phyloP scores from a whole-genome alignment of 2,113 vertebrate genomes.

The Antennarius striatus region DNA sequence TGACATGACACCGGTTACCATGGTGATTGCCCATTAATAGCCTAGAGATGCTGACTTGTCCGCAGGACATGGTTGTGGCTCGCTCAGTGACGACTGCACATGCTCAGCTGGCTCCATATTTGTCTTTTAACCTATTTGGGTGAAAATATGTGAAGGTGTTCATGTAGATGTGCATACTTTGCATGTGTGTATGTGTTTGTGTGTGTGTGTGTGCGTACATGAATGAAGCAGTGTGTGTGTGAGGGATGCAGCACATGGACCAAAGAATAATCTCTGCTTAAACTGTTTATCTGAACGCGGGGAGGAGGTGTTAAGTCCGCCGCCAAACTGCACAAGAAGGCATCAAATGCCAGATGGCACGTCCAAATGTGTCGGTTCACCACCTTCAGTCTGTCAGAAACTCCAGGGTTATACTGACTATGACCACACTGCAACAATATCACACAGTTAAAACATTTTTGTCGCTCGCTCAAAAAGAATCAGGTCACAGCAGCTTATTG shows the following conservation, averaged over 20 bases:
- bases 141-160: slow-evolving; percentile 27
- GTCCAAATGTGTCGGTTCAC: slow-evolving; percentile 64
- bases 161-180: slow-evolving; percentile 2
- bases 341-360: slow-evolving; percentile 70
- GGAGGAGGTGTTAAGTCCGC: slow-evolving; percentile 42
- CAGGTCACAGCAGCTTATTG: slow-evolving; percentile 23
- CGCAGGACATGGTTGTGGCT: slow-evolving; percentile 52
- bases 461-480: slow-evolving; percentile 44
- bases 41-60: slow-evolving; percentile 64
- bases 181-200: slow-evolving; percentile 20
- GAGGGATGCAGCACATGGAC: slow-evolving; percentile 31
- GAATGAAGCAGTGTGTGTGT: slow-evolving; percentile 26
- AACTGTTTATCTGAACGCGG: slow-evolving; percentile 45
- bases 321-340: slow-evolving; percentile 58
- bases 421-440: slow-evolving; percentile 21
- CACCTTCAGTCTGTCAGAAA: slow-evolving; percentile 54
- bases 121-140: slow-evolving; percentile 4
- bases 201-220: not conserved
- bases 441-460: slow-evolving; percentile 34
- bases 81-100: slow-evolving; percentile 25
- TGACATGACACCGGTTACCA: slow-evolving; percentile 76
- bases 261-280: slow-evolving; percentile 35
- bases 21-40: slow-evolving; percentile 78
- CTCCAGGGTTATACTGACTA: slow-evolving; percentile 21
- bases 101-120: slow-evolving; percentile 8